A percentile compares a stretch with the other conserved stretches of the same genome.
These are phyloP conservation scores for Andrena bucephala DNA, from an alignment of 2,888 invertebrate genomes.

Conservation along the genomic window DNA sequence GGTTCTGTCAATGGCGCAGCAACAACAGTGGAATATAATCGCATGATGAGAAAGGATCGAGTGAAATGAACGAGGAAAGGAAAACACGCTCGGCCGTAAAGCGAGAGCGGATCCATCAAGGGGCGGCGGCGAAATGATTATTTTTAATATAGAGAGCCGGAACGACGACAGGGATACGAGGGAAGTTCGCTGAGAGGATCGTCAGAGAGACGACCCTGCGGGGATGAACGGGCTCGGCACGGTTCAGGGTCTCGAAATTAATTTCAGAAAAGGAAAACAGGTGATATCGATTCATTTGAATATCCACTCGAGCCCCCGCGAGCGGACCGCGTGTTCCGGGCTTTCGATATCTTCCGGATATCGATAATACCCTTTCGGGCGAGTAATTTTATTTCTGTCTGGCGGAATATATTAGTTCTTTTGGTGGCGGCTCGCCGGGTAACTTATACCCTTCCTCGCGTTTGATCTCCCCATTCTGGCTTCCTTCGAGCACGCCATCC, in stretches of 20 bases:
- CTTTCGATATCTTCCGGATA: conserved; percentile 65
- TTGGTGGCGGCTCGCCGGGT: conserved; percentile 52
- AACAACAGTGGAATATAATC: background rate
- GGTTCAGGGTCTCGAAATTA: conserved; percentile 66
- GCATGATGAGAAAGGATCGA: background rate
- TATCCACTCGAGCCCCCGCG: conserved; percentile 57
- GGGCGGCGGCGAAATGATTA: conserved; percentile 59
- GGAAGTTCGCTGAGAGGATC: conserved; percentile 15
- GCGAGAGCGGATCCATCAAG: conserved; percentile 18
- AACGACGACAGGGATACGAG: conserved; percentile 33
- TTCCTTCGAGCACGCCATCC: conserved; percentile 47
- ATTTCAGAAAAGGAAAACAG: conserved; percentile 75
- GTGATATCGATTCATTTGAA: conserved; percentile 79
- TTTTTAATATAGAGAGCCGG: conserved; percentile 69
- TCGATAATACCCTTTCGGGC: conserved; percentile 78
- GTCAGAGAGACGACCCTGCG: conserved; percentile 9
- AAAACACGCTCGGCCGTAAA: conserved; percentile 4
- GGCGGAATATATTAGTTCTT: conserved; percentile 75
- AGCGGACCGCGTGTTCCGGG: background rate
- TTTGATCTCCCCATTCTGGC: conserved; percentile 62
- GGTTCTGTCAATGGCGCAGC: background rate
- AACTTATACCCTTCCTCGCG: conserved; percentile 65
- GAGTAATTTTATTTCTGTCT: conserved; percentile 80
- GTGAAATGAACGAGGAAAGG: conserved; percentile 1
- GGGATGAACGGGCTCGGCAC: conserved; percentile 6